Percentiles rank a stretch among this genome's conserved stretches.
Conservation (phyloP, 2,797 vertebrate genomes). For the Ceryle rudis region DNA sequence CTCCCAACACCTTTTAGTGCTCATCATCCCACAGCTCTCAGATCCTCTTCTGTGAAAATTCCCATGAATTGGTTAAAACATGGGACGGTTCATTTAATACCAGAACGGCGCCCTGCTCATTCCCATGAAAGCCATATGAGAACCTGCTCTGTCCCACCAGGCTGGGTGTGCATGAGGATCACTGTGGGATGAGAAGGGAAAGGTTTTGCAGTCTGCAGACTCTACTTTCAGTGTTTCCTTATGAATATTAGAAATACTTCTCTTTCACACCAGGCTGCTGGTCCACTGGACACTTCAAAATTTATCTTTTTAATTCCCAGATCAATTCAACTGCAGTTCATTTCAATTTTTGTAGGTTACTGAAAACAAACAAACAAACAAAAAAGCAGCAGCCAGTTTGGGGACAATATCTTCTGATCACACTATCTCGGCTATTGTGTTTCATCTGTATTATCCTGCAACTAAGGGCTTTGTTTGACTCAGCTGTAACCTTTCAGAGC, state of each 20-base stretch:
- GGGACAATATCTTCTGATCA: background rate
- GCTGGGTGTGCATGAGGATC: background rate
- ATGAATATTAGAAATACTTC: background rate
- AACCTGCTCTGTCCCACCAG: background rate
- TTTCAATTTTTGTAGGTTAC: background rate
- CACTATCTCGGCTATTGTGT: background rate
- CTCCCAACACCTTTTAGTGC: accelerated
- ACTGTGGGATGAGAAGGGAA: background rate
- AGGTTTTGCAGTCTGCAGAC: background rate
- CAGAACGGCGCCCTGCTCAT: accelerated
- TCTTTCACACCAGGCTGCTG: background rate
- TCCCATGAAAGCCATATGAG: background rate
- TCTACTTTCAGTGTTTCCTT: background rate
- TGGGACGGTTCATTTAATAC: background rate
- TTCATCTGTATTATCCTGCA: constrained; percentile 2
- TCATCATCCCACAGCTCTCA: background rate
- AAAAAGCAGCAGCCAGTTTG: background rate
- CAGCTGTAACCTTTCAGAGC: constrained; percentile 54
- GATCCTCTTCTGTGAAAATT: background rate
- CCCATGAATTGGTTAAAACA: background rate
- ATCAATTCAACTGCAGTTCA: constrained; percentile 6
- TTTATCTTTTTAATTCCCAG: background rate
- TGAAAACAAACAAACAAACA: background rate
- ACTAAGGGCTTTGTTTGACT: constrained; percentile 49
- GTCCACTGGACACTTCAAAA: background rate